A percentile compares a stretch with the other conserved stretches of the same genome.
Conservation (phyloP, 2,113 vertebrate genomes). For the Fulmarus glacialis region DNA sequence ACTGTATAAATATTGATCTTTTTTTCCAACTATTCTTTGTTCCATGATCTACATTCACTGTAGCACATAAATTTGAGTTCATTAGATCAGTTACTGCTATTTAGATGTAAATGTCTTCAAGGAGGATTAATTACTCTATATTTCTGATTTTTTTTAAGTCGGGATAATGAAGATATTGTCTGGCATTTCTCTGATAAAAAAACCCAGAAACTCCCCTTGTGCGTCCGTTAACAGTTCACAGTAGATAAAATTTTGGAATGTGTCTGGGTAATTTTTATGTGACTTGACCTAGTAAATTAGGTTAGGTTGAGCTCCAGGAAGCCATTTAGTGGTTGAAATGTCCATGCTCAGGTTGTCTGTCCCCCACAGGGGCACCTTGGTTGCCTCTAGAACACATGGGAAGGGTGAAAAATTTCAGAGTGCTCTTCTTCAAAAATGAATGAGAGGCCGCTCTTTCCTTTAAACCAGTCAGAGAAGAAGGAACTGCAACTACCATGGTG, state of each 20-base stretch:
- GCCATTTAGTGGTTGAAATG: not conserved
- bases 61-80: constrained; percentile 33
- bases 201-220: not conserved
- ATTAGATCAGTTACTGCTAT: constrained; percentile 59
- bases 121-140: constrained; percentile 36
- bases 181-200: not conserved
- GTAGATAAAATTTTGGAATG: not conserved
- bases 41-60: constrained; percentile 1
- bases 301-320: not conserved
- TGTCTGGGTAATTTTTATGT: not conserved
- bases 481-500: not conserved
- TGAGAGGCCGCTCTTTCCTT: not conserved
- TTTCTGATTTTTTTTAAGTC: not conserved
- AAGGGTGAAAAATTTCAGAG: not conserved
- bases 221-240: not conserved
- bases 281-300: not conserved
- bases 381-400: not conserved
- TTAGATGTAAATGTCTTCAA: constrained; percentile 65
- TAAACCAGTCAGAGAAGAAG: not conserved
- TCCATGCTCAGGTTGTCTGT: not conserved
- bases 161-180: constrained; percentile 19
- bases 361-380: not conserved
- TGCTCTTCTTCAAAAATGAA: not conserved
- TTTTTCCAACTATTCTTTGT: not conserved
- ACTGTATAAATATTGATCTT: constrained; percentile 49